Evolutionary conservation across 2,888 invertebrate genomes (phyloP).

Genomic region (Drosophila tanythrix): DNA sequence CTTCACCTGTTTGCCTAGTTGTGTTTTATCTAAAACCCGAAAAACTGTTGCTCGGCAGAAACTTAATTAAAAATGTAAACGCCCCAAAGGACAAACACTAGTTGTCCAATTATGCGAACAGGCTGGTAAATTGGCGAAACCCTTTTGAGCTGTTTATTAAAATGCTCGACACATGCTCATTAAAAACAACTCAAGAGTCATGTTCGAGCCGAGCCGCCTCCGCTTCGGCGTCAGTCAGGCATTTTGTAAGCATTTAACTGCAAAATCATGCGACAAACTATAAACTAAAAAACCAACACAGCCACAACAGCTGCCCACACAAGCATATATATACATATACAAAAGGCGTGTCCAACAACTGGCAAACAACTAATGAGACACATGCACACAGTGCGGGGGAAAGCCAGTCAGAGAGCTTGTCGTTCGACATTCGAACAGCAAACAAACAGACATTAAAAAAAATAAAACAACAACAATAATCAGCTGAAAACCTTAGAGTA

Average conservation of each 20-base stretch:
- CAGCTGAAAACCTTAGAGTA: conserved; percentile 42
- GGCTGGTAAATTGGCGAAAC: conserved; percentile 4
- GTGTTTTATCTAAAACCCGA: conserved; percentile 5
- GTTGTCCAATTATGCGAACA: conserved; percentile 49
- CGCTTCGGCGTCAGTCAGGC: conserved; percentile 39
- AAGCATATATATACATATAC: not conserved
- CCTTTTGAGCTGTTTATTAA: conserved; percentile 54
- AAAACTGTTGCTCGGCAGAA: conserved; percentile 10
- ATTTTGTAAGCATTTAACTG: conserved; percentile 78
- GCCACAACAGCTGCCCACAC: conserved; percentile 40
- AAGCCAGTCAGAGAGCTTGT: conserved; percentile 38
- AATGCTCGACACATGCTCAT: conserved; percentile 66
- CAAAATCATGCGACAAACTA: conserved; percentile 79
- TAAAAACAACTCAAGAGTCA: conserved; percentile 77
- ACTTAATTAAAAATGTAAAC: conserved; percentile 50
- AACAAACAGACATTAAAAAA: conserved; percentile 75
- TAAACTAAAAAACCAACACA: conserved; percentile 54
- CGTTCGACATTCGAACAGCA: conserved; percentile 55
- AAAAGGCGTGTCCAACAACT: conserved; percentile 61
- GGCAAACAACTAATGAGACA: conserved; percentile 73
- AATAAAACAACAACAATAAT: conserved; percentile 48
- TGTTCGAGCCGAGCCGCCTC: conserved; percentile 46
- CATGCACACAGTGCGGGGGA: conserved; percentile 15
- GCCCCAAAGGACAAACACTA: conserved; percentile 17
- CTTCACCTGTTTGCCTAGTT: conserved; percentile 33